Base-by-base conservation (phyloP, 2,113 vertebrate species). In the Caranx ignobilis region DNA sequence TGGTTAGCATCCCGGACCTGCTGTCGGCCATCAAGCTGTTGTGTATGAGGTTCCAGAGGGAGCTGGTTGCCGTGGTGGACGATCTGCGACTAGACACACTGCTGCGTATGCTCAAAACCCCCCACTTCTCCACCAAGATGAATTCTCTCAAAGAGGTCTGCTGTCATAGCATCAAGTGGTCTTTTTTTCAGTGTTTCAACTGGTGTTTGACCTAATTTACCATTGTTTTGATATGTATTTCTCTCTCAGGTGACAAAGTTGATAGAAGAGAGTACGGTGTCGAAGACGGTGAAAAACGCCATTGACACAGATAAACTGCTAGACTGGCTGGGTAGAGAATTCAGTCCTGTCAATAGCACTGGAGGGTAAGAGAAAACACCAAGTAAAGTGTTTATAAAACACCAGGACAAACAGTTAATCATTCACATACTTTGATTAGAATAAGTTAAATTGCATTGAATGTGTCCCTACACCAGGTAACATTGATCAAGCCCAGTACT, bases 41-140 rank as follows among this genome's bases (percentile, higher is more conserved):
- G 71, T 99, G 98, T 85, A 99, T 99, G 98, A 95, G 97, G 85
- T 99, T 99, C 94, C 97, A 99, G 76, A 97, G 97, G 11, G 97
- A 98, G 54, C 91, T 99, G 89, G 98, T 98, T 4, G 96, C 95
- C 0, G 95, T 96, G 0, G 98, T 99, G 71, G 98, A 99, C 11
- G 97, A 99, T 87, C 95, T 99, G 35, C 91, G 98, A 12, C 93
- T 99, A 77, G 97, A 99, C 93, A 99, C 99, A 2, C 94, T 99
- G 18, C 90, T 99, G 43, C 96, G 98, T 67, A 99, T 99, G 98
- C 94, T 99, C 74, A 99, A 99, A 87, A 99, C 98, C 0, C 98
- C 98, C 21, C 98, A 99, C 86, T 99, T 99, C 90, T 99, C 97
- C 79, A 97, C 98, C 86, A 99, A 99, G 88, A 99, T 99, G 98